phyloP scores from a whole-genome alignment of 2,113 vertebrate genomes.

The Xenopus borealis region DNA sequence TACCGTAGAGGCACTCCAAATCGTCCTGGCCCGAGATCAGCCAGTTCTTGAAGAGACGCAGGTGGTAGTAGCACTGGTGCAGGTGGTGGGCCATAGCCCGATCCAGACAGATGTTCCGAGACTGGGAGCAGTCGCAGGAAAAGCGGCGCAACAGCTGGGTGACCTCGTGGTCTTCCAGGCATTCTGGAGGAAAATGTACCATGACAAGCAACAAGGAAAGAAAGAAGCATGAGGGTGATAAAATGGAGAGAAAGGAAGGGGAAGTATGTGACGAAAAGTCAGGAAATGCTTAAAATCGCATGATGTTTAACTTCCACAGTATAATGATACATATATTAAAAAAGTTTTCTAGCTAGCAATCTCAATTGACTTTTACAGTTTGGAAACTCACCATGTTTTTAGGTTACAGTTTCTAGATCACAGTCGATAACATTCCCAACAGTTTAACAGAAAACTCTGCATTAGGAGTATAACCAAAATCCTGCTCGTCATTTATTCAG shows the following conservation, averaged over 20 bases:
- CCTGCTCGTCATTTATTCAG: no score
- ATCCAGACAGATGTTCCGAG: constrained; percentile 82
- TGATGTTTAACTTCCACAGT: constrained; percentile 10
- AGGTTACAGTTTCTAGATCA: no score
- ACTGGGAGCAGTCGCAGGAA: constrained; percentile 82
- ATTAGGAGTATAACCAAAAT: no score
- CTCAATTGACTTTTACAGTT: no score
- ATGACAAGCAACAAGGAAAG: constrained; percentile 53
- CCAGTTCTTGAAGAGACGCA: constrained; percentile 98
- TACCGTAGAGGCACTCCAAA: constrained; percentile 95
- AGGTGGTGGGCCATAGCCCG: constrained; percentile 90
- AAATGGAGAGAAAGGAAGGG: constrained; percentile 51
- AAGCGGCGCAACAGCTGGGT: constrained; percentile 90
- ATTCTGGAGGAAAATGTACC: constrained; percentile 75
- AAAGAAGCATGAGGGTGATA: constrained; percentile 56
- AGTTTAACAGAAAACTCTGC: no score
- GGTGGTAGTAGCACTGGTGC: constrained; percentile 97
- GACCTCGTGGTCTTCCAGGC: constrained; percentile 85
- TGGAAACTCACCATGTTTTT: no score
- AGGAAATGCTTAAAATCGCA: constrained; percentile 5
- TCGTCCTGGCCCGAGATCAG: constrained; percentile 95
- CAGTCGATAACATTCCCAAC: no score
- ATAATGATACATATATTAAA: not conserved
- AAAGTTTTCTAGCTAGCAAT: no score
- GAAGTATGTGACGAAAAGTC: constrained; percentile 31